Evolutionary conservation across 1,140 invertebrate species (phyloP).

Genomic region (Drosophila pallidifrons): DNA sequence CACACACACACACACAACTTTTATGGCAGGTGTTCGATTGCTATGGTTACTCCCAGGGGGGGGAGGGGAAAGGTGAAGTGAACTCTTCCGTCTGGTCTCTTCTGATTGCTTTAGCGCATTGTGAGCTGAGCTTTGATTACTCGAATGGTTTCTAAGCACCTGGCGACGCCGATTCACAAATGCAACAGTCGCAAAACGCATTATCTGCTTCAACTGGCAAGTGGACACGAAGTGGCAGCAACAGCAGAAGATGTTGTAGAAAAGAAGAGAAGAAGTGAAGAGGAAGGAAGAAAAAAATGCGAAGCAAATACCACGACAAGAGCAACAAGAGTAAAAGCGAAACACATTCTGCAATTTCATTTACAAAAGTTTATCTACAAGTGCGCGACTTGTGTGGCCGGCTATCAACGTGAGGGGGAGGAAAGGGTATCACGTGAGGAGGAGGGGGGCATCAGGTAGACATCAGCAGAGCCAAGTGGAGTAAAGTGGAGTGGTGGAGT

Average conservation of each 20-base stretch:
- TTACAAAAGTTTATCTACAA: slow-evolving; percentile 81
- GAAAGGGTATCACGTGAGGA: background rate
- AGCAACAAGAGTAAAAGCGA: slow-evolving; percentile 12
- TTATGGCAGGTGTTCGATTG: slow-evolving; percentile 65
- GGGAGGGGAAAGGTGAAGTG: too few relatives aligned
- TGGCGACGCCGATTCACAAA: slow-evolving; percentile 25
- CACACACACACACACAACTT: slow-evolving; percentile 26
- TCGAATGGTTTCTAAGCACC: slow-evolving; percentile 77
- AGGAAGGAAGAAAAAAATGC: slow-evolving; percentile 10
- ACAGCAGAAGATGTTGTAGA: background rate
- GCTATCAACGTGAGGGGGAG: too few relatives aligned
- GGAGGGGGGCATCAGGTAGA: slow-evolving; percentile 24
- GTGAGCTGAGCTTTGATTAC: slow-evolving; percentile 77
- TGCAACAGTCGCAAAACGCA: slow-evolving; percentile 81
- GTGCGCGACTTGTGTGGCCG: slow-evolving; percentile 55
- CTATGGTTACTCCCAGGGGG: background rate
- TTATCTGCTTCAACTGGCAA: slow-evolving; percentile 78
- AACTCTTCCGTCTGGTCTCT: slow-evolving; percentile 4
- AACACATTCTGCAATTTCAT: slow-evolving; percentile 79
- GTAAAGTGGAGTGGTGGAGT: too few relatives aligned
- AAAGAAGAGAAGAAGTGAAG: background rate
- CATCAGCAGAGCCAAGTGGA: background rate
- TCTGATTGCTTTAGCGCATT: slow-evolving; percentile 58
- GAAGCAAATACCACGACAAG: background rate
- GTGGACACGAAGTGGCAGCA: slow-evolving; percentile 50